These are phyloP conservation scores for Mellilla xanthometata DNA, from an alignment of 2,888 invertebrate genomes.

Conservation along the genomic window DNA sequence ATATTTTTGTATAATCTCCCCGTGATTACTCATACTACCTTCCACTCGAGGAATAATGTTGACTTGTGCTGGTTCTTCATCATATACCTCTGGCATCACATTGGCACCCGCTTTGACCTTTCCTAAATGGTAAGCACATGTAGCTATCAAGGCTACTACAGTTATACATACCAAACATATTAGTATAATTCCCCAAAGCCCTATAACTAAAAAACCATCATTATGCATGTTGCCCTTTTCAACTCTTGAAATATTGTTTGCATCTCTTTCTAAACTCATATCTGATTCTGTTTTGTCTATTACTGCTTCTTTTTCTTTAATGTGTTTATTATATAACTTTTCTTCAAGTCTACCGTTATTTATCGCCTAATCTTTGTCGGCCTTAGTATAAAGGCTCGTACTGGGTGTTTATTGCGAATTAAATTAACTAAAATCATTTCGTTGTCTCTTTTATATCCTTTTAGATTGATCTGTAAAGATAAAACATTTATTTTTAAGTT, in stretches of 20 bases:
- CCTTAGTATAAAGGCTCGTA: neutral
- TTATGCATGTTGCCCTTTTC: too few relatives aligned
- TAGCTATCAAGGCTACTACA: slow-evolving; percentile 27
- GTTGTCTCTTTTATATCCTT: slow-evolving; percentile 32
- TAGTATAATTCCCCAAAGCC: slow-evolving; percentile 36
- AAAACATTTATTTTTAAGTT: slow-evolving; percentile 15
- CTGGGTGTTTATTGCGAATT: slow-evolving; percentile 20
- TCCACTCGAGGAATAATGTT: slow-evolving; percentile 27
- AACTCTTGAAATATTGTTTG: too few relatives aligned
- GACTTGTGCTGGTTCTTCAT: slow-evolving; percentile 34
- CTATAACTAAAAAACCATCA: neutral
- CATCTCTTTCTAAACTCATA: too few relatives aligned
- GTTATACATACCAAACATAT: slow-evolving; percentile 32
- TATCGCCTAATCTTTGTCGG: neutral
- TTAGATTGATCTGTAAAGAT: slow-evolving; percentile 41
- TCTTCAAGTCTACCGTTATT: neutral
- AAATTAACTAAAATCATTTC: slow-evolving; percentile 41
- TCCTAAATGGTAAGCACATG: slow-evolving; percentile 40
- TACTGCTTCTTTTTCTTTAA: too few relatives aligned
- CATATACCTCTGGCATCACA: slow-evolving; percentile 15
- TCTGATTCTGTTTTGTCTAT: neutral
- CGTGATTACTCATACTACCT: neutral
- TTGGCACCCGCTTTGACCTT: slow-evolving; percentile 24
- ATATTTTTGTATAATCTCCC: too few relatives aligned
- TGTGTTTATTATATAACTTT: neutral